phyloP scores from a whole-genome alignment of 2,888 invertebrate species.

The Tiliacea citrago region DNA sequence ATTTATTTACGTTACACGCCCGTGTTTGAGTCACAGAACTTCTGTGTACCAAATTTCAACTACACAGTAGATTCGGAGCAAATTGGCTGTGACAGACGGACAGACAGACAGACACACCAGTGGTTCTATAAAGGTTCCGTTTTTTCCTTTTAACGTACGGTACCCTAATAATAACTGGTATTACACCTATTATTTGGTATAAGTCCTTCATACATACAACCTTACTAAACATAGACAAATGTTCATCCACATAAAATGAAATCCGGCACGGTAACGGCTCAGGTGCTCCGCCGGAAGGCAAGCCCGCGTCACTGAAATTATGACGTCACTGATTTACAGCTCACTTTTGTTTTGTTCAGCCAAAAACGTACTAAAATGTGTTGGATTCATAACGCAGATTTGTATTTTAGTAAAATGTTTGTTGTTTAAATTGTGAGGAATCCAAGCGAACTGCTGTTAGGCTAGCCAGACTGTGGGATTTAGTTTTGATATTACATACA shows the following conservation, averaged over 20 bases:
- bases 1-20: no score
- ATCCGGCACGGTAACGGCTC: conserved; percentile 56
- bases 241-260: conserved; percentile 51
- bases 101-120: no score
- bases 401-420: conserved; percentile 42
- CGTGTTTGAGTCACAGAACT: no score
- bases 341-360: conserved; percentile 60
- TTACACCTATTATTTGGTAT: not conserved
- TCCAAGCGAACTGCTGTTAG: not conserved
- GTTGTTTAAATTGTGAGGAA: conserved; percentile 5
- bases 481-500: not conserved
- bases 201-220: not conserved
- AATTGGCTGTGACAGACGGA: no score
- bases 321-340: conserved; percentile 77
- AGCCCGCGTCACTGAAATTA: conserved; percentile 70
- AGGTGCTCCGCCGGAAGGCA: conserved; percentile 65
- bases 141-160: no score
- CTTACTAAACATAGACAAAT: conserved; percentile 19
- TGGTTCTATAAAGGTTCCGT: no score
- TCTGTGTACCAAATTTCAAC: no score
- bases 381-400: conserved; percentile 18
- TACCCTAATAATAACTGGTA: no score
- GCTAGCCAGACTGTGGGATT: not conserved
- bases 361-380: conserved; percentile 53
- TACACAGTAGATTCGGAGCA: no score